Base-by-base conservation (phyloP, 1,140 invertebrate genomes). In the Dolichoris vasculosae region DNA sequence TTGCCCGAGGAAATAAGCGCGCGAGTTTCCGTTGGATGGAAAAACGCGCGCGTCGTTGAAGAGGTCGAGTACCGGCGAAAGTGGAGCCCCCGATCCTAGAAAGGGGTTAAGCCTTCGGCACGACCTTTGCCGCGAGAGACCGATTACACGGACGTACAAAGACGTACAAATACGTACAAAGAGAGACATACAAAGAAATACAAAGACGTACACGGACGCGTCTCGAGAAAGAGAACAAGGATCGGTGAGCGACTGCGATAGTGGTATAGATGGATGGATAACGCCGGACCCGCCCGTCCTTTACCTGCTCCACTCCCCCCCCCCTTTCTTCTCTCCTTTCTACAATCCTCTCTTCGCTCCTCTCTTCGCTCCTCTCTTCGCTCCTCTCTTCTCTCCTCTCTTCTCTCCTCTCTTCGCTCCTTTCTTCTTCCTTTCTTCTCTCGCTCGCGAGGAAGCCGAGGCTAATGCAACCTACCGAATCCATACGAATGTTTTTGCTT, bases 221-320 rank as follows among this genome's bases (percentile, higher is more conserved):
- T 51, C n/a, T 43, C 55, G 46, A 82, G 43, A 82, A 82, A 82
- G 77, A 73, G 81, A 82, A 82, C 81, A 69, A 48, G 0, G 48
- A 82, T 48, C 69, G 81, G 81, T 55, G 40, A 46, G 46, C 26
- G 26, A 26, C 55, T 59, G 23, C 2, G 26, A 79, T 73, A 46
- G 55, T 43, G 79, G 26, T 17, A 82, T 82, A 73, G 81, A 82
- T 82, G 67, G 81, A 73, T 82, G 69, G 82, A 76, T 83, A 76
- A 76, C 71, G 3, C 38, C n/a, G 69, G 71, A 55, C 71, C 48
- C 35, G 32, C 71, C 82, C 51, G 23, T 38, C 43, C 48, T 7
- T 7, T 20, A 35, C 77, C 30, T 38, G 35, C 30, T 46, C 6
- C 3, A 15, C 30, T 26, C 20, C 40, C 30, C 38, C 64, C 51